Evolutionary conservation across 2,888 invertebrate species (phyloP), one percentile per base, ranked within the genome.

Genomic region (Agriopis leucophaearia): DNA sequence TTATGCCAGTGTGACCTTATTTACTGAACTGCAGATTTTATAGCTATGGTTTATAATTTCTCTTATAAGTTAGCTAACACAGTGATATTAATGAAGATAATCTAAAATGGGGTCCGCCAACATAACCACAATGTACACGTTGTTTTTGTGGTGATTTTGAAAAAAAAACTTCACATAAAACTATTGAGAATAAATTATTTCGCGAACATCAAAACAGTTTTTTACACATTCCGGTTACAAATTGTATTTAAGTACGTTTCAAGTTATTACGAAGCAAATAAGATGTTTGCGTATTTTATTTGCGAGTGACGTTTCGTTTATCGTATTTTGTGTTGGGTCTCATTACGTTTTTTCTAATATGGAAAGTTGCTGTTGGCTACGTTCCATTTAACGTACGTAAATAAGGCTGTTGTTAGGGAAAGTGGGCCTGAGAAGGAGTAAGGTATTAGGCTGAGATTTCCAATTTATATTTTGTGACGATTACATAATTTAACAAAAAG

Each of bases 141-240:
- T 9, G 38, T 9, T 38, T 38, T 38, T 1, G 38, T 7, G 5
- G 5, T 3, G 18, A 27, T 27, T n/a, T n/a, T 27, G 12, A 18
- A 9, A 48, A 48, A 3, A 18, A 48, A 2, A 16, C 18, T 15
- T 10, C 16, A 9, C 36, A 36, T 15, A 52, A 15, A 15, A 36
- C 5, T 27, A 5, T 27, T 5, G 27, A 38, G 12, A 16, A 40
- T 10, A 16, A 8, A n/a, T 9, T 18, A 88, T 86, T 86, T 83
- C 77, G 74, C 77, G 82, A 16, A 78, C 77, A 80, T 84, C 81
- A 81, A 80, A 81, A 74, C 79, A 78, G 73, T 70, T 69, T 42
- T 81, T 78, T 76, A 74, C 75, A 81, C 79, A 80, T 79, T 80
- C 67, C 63, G 54, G 42, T 73, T 70, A 66, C 58, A 76, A 81